Evolutionary conservation across 1,140 invertebrate genomes (phyloP).

Genomic region (Telenomus remus): DNA sequence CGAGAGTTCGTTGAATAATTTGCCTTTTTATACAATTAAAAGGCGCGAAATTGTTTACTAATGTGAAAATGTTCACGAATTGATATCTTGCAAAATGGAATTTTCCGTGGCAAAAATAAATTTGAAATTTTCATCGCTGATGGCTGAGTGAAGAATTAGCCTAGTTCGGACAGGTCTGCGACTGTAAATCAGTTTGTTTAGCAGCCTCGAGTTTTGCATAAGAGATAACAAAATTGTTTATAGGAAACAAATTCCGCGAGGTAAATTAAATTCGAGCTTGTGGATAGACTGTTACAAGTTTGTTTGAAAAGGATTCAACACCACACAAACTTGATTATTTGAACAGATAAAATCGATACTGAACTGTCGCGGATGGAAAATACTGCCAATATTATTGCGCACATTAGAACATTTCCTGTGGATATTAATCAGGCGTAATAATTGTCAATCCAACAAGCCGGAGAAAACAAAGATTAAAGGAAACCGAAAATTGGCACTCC

Average conservation of each 20-base stretch:
- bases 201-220: background rate
- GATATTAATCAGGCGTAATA: conserved; percentile 3
- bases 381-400: conserved; percentile 17
- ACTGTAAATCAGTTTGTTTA: background rate
- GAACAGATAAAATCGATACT: conserved; percentile 21
- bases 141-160: no score
- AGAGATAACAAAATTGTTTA: background rate
- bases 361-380: conserved; percentile 10
- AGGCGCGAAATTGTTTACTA: no score
- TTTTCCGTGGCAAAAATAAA: no score
- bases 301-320: conserved; percentile 5
- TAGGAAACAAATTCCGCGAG: background rate
- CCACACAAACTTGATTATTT: conserved; percentile 20
- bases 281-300: background rate
- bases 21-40: no score
- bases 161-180: no score
- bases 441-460: background rate
- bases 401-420: conserved; percentile 6
- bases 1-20: no score
- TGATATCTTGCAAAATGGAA: no score
- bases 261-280: conserved; percentile 1
- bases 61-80: no score
- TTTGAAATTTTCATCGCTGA: no score
- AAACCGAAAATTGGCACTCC: no score
- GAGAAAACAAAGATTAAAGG: no score